Percentiles rank a stretch among this genome's conserved stretches.
Evolutionary conservation across 1,140 invertebrate genomes (phyloP).

Genomic region (Euborellia annulipes): DNA sequence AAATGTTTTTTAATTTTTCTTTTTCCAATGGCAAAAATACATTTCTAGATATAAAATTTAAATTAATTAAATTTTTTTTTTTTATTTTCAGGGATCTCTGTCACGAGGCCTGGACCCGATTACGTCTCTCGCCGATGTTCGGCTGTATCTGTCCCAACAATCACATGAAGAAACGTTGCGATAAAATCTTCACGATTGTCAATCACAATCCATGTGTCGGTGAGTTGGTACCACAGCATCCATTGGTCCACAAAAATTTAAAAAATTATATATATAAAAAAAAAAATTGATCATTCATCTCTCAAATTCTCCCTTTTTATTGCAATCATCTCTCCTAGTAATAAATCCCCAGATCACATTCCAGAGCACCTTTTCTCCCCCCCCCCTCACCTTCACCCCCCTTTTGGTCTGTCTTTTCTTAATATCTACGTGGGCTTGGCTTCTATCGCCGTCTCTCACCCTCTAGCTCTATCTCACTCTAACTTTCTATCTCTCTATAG

Average conservation of each 20-base stretch:
- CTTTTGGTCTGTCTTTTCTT: constrained; percentile 2
- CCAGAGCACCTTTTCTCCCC: too few relatives aligned
- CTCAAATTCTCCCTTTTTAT: neutral
- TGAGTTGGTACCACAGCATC: constrained; percentile 39
- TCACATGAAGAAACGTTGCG: constrained; percentile 70
- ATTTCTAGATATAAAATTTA: too few relatives aligned
- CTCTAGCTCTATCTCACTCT: constrained; percentile 7
- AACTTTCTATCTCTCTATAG: constrained; percentile 7
- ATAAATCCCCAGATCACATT: too few relatives aligned
- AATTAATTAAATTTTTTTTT: constrained; percentile 4
- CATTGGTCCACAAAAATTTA: neutral
- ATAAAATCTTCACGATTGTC: constrained; percentile 66
- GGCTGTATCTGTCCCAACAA: constrained; percentile 82
- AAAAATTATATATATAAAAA: neutral
- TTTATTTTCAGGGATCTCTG: constrained; percentile 54
- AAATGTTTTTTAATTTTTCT: too few relatives aligned
- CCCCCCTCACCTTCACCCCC: neutral
- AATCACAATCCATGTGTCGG: constrained; percentile 84
- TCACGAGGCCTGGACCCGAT: constrained; percentile 65
- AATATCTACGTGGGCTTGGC: constrained; percentile 2
- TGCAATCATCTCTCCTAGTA: too few relatives aligned
- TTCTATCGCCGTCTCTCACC: constrained; percentile 7
- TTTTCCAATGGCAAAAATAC: too few relatives aligned
- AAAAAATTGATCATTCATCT: neutral
- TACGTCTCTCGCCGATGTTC: constrained; percentile 69